Evolutionary conservation across 2,888 invertebrate genomes (phyloP).

Genomic region (Himalopsyche kuldschensis): DNA sequence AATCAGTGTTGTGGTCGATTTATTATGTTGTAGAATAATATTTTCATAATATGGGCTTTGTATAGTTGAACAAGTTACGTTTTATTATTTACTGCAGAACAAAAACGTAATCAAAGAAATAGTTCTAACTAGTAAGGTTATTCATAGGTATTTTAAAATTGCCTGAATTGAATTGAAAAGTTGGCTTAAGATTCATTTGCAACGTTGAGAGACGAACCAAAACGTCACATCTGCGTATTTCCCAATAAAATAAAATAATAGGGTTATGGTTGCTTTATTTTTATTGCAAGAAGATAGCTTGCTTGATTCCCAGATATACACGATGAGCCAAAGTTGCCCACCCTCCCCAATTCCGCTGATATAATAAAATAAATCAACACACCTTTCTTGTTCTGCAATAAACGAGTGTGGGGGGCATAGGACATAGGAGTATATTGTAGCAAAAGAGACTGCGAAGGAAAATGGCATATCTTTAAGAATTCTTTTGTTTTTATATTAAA

Average conservation of each 20-base stretch:
- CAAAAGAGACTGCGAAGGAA: background rate
- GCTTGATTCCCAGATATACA: slow-evolving; percentile 4
- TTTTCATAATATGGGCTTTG: no score
- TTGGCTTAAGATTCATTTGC: no score
- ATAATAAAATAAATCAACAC: slow-evolving; percentile 37
- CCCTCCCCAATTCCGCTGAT: slow-evolving; percentile 17
- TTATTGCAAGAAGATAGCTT: slow-evolving; percentile 30
- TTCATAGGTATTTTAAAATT: no score
- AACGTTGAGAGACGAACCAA: background rate
- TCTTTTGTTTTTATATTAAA: no score
- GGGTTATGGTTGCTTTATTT: slow-evolving; percentile 26
- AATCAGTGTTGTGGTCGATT: no score
- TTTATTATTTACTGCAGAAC: no score
- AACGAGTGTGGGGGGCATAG: slow-evolving; percentile 22
- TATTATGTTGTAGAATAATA: no score
- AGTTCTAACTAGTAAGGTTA: no score
- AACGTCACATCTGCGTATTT: slow-evolving; percentile 21
- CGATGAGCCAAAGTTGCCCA: background rate
- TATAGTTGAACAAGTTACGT: no score
- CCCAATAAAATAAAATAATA: slow-evolving; percentile 26
- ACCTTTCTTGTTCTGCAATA: slow-evolving; percentile 29
- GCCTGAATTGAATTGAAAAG: no score
- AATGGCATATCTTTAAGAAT: background rate
- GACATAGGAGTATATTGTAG: slow-evolving; percentile 16
- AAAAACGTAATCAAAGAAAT: no score